Evolutionary conservation across 1,140 invertebrate species (phyloP).

Genomic region (Drosophila mayri): DNA sequence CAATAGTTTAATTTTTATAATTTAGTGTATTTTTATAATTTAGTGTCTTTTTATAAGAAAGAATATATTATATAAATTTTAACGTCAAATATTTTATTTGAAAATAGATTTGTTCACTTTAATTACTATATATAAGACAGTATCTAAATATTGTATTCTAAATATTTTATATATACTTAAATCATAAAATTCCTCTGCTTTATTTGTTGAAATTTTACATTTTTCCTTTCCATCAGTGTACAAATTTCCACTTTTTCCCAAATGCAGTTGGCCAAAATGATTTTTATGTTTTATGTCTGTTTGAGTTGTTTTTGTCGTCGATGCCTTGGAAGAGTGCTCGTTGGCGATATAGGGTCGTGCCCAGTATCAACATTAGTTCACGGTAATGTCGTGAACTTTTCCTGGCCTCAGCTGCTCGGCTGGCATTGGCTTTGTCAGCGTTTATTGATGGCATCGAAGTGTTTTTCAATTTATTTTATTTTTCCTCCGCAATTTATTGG

Average conservation of each 20-base stretch:
- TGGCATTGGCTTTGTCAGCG: conserved; percentile 74
- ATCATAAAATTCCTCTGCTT: not conserved
- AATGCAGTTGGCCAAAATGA: conserved; percentile 75
- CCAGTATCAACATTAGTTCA: conserved; percentile 80
- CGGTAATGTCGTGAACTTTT: conserved; percentile 78
- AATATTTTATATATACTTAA: not conserved
- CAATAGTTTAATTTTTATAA: too few relatives aligned
- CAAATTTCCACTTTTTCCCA: conserved; percentile 48
- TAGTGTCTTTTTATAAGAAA: too few relatives aligned
- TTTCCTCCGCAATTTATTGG: conserved; percentile 70
- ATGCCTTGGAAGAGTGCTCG: conserved; percentile 8
- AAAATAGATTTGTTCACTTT: too few relatives aligned
- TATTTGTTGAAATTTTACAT: not conserved
- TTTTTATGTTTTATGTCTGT: conserved; percentile 76
- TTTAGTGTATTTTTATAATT: too few relatives aligned
- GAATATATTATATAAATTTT: too few relatives aligned
- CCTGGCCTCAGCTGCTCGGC: conserved; percentile 71
- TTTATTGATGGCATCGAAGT: conserved; percentile 82
- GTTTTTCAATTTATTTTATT: conserved; percentile 83
- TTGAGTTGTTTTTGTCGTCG: conserved; percentile 61
- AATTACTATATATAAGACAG: not conserved
- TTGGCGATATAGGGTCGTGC: conserved; percentile 24
- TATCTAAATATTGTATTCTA: too few relatives aligned
- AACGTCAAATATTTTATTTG: too few relatives aligned
- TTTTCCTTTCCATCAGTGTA: not conserved